Evolutionary conservation across 2,113 vertebrate genomes (phyloP).

Genomic region (Willisornis vidua): DNA sequence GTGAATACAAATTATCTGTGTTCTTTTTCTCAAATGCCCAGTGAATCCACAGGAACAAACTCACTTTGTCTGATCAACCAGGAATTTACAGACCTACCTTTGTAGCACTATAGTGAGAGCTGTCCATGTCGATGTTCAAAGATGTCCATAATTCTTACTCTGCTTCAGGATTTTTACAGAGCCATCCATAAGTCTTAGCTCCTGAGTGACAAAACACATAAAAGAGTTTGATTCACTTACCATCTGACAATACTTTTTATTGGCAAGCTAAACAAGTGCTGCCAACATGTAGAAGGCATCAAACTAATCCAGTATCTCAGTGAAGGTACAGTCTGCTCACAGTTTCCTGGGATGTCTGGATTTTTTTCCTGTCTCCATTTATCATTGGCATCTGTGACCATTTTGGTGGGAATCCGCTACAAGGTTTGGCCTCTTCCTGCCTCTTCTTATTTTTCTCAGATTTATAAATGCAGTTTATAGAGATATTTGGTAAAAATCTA

Average conservation of each 20-base stretch:
- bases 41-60: background rate
- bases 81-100: background rate
- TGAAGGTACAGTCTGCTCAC: background rate
- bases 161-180: background rate
- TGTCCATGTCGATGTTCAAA: background rate
- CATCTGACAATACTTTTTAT: background rate
- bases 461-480: background rate
- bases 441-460: background rate
- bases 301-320: background rate
- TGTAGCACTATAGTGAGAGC: background rate
- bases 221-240: background rate
- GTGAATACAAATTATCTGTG: conserved; percentile 9
- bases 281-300: background rate
- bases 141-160: background rate
- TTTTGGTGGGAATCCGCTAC: background rate
- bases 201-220: background rate
- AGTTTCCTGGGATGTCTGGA: background rate
- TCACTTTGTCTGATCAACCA: background rate
- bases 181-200: background rate
- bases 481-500: background rate
- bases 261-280: background rate
- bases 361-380: background rate
- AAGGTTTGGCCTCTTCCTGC: background rate
- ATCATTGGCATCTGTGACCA: background rate
- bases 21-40: background rate